phyloP scores from a whole-genome alignment of 2,113 vertebrate species.

The Ictalurus furcatus region DNA sequence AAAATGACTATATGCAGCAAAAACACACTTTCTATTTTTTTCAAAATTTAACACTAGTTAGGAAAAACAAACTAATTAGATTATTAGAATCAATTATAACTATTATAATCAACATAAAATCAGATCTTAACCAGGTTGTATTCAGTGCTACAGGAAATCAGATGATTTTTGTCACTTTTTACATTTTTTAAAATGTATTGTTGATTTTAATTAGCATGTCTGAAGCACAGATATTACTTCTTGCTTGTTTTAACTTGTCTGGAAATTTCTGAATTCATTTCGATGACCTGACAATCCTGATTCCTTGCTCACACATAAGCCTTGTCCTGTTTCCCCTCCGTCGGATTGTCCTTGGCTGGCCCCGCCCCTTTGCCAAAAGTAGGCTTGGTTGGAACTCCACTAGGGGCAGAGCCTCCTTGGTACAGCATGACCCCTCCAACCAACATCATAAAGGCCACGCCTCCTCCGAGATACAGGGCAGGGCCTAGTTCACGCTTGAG shows the following conservation, averaged over 20 bases:
- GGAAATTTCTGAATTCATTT: background rate
- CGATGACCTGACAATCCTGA: background rate
- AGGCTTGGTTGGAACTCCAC: constrained; percentile 45
- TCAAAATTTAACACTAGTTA: background rate
- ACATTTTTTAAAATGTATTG: background rate
- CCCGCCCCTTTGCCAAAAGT: constrained; percentile 49
- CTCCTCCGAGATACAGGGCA: constrained; percentile 73
- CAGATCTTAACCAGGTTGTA: background rate
- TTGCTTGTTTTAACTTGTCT: background rate
- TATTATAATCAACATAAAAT: background rate
- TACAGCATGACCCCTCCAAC: constrained; percentile 69
- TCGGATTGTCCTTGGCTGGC: constrained; percentile 35
- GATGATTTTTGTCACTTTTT: background rate
- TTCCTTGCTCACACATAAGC: constrained; percentile 66
- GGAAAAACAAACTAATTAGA: too few species aligned
- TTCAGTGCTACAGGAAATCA: background rate
- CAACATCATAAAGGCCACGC: constrained; percentile 65
- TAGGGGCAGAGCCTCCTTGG: constrained; percentile 60
- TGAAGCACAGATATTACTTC: background rate
- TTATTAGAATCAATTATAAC: background rate
- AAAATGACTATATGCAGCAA: background rate
- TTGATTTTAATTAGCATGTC: background rate
- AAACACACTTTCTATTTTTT: background rate
- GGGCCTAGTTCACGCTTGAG: constrained; percentile 75
- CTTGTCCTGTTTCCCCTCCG: constrained; percentile 67